Evolutionary conservation across 1,140 invertebrate species (phyloP).

Genomic region (Drosophila melanica): DNA sequence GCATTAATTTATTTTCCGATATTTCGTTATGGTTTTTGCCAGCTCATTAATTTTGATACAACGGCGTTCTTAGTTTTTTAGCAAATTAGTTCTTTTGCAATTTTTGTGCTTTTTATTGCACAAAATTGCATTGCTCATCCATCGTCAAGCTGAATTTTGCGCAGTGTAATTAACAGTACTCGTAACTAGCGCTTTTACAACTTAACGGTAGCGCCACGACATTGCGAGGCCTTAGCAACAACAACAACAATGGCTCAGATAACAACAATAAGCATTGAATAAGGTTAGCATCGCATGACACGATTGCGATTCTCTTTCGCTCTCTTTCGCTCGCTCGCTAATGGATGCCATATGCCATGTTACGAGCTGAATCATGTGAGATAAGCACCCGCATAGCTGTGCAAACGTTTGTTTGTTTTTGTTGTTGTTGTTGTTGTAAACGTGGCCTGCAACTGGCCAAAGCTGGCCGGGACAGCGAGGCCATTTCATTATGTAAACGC

Average conservation of each 20-base stretch:
- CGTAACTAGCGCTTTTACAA: slow-evolving; percentile 61
- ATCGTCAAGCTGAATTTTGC: slow-evolving; percentile 26
- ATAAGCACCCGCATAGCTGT: slow-evolving; percentile 68
- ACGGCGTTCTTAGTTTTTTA: background rate
- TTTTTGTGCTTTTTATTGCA: background rate
- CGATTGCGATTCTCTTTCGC: slow-evolving; percentile 8
- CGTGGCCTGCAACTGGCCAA: slow-evolving; percentile 3
- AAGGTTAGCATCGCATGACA: slow-evolving; percentile 63
- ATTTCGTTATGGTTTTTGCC: background rate
- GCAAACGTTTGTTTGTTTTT: slow-evolving; percentile 12
- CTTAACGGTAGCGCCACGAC: slow-evolving; percentile 63
- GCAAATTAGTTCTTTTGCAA: slow-evolving; percentile 11
- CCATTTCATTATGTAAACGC: slow-evolving; percentile 76
- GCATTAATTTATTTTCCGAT: background rate
- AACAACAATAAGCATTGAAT: slow-evolving; percentile 68
- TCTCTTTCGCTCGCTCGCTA: too few relatives aligned
- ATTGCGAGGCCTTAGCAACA: slow-evolving; percentile 52
- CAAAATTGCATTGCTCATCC: background rate
- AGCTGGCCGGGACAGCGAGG: slow-evolving; percentile 44
- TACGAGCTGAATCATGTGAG: slow-evolving; percentile 24
- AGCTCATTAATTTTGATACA: slow-evolving; percentile 4
- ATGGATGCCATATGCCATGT: slow-evolving; percentile 6
- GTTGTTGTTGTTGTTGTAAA: slow-evolving; percentile 3
- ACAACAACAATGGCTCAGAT: slow-evolving; percentile 44
- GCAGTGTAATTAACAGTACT: slow-evolving; percentile 51